Evolutionary conservation across 2,888 invertebrate species (phyloP).

Genomic region (Agrochola lychnidis): DNA sequence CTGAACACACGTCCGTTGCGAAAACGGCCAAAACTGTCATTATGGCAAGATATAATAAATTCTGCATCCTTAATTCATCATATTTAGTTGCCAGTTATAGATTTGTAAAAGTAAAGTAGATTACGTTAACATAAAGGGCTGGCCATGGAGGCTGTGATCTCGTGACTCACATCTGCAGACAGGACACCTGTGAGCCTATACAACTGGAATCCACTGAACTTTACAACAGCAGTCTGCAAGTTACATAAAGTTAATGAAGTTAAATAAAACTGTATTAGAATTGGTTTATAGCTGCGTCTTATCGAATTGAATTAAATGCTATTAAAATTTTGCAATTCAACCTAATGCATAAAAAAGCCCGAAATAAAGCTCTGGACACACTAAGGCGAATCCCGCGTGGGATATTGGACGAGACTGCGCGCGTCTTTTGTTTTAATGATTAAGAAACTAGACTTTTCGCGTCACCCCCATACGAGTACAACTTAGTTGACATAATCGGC

Average conservation of each 20-base stretch:
- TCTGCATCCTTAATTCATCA: slow-evolving; percentile 55
- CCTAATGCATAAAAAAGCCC: background rate
- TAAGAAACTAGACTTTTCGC: background rate
- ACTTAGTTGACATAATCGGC: background rate
- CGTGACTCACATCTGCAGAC: slow-evolving; percentile 19
- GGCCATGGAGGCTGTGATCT: slow-evolving; percentile 23
- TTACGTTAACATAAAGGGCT: slow-evolving; percentile 36
- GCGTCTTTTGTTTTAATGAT: background rate
- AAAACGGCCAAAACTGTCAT: slow-evolving; percentile 40
- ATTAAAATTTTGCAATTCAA: background rate
- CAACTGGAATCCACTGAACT: background rate
- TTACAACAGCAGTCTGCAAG: background rate
- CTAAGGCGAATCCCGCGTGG: too few species aligned
- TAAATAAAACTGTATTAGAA: background rate
- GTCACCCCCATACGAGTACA: background rate
- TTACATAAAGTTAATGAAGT: background rate
- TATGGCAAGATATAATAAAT: slow-evolving; percentile 51
- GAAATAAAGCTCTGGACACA: background rate
- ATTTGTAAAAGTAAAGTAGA: slow-evolving; percentile 55
- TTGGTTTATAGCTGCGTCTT: background rate
- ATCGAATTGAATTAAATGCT: background rate
- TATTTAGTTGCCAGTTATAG: slow-evolving; percentile 48
- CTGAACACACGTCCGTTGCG: slow-evolving; percentile 33
- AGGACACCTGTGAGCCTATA: slow-evolving; percentile 12
- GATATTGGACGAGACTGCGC: too few species aligned